Evolutionary conservation across 2,113 vertebrate species (phyloP), one percentile per base, ranked within the genome.

Genomic region (Forbesichthys agassizii): DNA sequence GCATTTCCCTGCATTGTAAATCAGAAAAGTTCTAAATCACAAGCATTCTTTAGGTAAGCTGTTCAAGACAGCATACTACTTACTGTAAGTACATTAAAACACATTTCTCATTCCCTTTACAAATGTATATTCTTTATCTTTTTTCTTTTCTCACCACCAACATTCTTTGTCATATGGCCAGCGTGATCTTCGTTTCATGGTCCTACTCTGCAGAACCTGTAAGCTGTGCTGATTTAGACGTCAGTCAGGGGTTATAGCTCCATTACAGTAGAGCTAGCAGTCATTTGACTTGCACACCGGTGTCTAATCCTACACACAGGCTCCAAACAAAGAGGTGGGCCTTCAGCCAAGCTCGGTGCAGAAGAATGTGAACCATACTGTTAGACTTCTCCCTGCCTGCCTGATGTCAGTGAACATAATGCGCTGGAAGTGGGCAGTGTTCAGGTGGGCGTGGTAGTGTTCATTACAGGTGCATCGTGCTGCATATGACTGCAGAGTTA

Each of bases 381-480:
- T 56, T 80, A 84, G 68, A 84, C 80, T 76, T 60, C 69, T 73
- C 71, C 74, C 71, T 87, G 82, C 74, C 74, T 42, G 56, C 66
- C 51, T 83, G 84, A 84, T 85, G 78, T 81, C 79, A 81, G 70
- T 79, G 81, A 77, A 87, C 84, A 77, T 89, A 88, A 90, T 89
- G 77, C 84, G 69, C 81, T 75, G 78, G 77, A 88, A 89, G 79
- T 81, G 72, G 78, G 74, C 66, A 20, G 66, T 72, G 64, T 77
- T 85, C 73, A 73, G 83, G 75, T 74, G 62, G 69, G 66, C 69
- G 80, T 73, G 74, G 71, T 61, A 69, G 71, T 64, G 51, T 84
- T 89, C 80, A 78, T 86, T 84, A 84, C 63, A 73, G 62, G 74
- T 75, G 71, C 74, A 56, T 71, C 79, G 74, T 78, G 58, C 74